Evolutionary conservation across 1,140 invertebrate species (phyloP).

Genomic region (Eupristina koningsbergeri): DNA sequence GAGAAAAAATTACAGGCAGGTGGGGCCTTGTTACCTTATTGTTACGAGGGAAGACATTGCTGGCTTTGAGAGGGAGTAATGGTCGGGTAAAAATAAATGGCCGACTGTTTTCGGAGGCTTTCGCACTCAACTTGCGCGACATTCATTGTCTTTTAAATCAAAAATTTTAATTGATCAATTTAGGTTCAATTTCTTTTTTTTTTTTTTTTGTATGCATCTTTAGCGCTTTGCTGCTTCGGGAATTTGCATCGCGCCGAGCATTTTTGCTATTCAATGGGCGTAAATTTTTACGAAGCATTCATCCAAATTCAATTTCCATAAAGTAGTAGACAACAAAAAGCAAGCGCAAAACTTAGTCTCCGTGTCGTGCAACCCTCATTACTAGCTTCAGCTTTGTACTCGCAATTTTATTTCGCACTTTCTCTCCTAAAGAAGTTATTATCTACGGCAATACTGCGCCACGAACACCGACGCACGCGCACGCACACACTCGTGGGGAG

Average conservation of each 20-base stretch:
- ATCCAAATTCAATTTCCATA: constrained; percentile 13
- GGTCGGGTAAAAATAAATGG: too few relatives aligned
- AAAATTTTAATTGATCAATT: too few relatives aligned
- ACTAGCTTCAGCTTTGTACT: neutral
- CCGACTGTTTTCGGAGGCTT: too few relatives aligned
- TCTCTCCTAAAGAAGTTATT: constrained; percentile 44
- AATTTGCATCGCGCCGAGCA: neutral
- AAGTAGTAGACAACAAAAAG: neutral
- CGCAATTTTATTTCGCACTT: constrained; percentile 17
- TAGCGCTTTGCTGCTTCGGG: too few relatives aligned
- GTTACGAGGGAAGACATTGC: too few relatives aligned
- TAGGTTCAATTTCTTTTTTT: too few relatives aligned
- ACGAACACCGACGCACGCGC: neutral
- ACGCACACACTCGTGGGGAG: constrained; percentile 38
- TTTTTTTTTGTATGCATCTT: too few relatives aligned
- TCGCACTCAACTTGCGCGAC: too few relatives aligned
- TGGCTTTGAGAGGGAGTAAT: too few relatives aligned
- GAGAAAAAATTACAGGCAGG: too few relatives aligned
- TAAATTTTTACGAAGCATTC: constrained; percentile 15
- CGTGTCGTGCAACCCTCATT: neutral
- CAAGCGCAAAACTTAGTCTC: neutral
- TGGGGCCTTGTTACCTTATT: too few relatives aligned
- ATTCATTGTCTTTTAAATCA: too few relatives aligned
- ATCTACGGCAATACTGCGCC: constrained; percentile 24
- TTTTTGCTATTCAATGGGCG: neutral